phyloP scores from a whole-genome alignment of 2,888 invertebrate genomes.

The Sialis lutaria region DNA sequence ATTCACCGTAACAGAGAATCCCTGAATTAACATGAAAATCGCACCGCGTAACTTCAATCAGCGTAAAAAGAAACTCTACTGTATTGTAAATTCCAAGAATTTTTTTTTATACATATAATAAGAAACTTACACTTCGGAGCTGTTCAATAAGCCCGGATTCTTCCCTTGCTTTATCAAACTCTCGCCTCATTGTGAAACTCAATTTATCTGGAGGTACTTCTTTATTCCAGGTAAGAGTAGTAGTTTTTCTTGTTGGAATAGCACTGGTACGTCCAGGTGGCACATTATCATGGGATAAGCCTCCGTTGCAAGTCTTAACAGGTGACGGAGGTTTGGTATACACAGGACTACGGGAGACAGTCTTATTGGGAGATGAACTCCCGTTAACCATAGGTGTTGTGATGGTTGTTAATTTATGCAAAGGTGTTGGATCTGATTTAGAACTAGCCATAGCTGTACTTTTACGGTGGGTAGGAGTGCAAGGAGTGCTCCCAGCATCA shows the following conservation, averaged over 20 bases:
- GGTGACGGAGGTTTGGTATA: conserved; percentile 53
- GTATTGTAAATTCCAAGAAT: no score
- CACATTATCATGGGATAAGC: conserved; percentile 38
- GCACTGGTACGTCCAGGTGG: conserved; percentile 17
- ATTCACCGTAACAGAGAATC: no score
- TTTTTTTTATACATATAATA: no score
- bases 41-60: no score
- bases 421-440: conserved; percentile 29
- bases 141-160: conserved; percentile 73
- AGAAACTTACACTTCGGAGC: conserved; percentile 54
- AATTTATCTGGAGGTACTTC: conserved; percentile 55
- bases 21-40: no score
- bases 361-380: conserved; percentile 49
- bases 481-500: conserved; percentile 31
- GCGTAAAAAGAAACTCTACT: no score
- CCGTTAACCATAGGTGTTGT: conserved; percentile 56
- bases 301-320: conserved; percentile 38
- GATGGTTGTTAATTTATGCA: conserved; percentile 24
- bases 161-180: conserved; percentile 80
- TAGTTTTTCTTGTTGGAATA: conserved; percentile 22
- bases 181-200: conserved; percentile 82
- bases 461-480: conserved; percentile 29
- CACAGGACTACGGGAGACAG: conserved; percentile 17
- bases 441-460: conserved; percentile 23
- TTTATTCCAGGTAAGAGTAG: conserved; percentile 49